Evolutionary conservation across 2,888 invertebrate genomes (phyloP).

Genomic region (Eupithecia subumbrata): DNA sequence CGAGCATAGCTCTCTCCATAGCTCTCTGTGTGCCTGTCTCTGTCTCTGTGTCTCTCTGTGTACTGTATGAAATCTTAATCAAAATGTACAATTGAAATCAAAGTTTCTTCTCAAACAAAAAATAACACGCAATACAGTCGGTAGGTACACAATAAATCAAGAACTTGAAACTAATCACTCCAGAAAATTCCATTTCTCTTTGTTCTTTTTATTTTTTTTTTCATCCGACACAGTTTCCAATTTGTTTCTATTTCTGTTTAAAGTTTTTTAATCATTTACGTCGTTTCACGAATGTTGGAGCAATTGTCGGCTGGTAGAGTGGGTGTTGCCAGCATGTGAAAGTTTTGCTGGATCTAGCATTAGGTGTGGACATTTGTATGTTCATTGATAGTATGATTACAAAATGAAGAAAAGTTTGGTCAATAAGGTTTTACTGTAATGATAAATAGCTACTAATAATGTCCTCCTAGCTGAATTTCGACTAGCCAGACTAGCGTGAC

Average conservation of each 20-base stretch:
- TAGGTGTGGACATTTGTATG: background rate
- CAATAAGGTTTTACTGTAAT: too few relatives aligned
- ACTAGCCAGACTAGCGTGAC: too few relatives aligned
- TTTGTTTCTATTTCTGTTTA: slow-evolving; percentile 48
- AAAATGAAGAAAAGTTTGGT: background rate
- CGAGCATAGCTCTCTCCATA: too few relatives aligned
- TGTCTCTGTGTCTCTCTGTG: too few relatives aligned
- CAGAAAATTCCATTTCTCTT: slow-evolving; percentile 22
- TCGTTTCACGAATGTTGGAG: slow-evolving; percentile 40
- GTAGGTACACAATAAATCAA: slow-evolving; percentile 10
- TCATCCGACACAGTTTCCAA: slow-evolving; percentile 39
- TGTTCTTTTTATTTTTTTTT: slow-evolving; percentile 32
- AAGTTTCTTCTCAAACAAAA: background rate
- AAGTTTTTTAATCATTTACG: slow-evolving; percentile 58
- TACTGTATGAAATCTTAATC: background rate
- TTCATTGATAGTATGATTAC: background rate
- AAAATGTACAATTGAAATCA: background rate
- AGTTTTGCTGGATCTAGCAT: slow-evolving; percentile 11
- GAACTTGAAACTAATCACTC: slow-evolving; percentile 22
- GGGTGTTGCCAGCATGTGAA: slow-evolving; percentile 20
- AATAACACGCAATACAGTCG: background rate
- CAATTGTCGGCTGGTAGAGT: slow-evolving; percentile 44
- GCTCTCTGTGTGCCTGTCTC: too few relatives aligned
- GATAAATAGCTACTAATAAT: too few relatives aligned
- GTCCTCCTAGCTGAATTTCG: too few relatives aligned